Evolutionary conservation across 1,140 invertebrate species (phyloP), one percentile per base, ranked within the genome.

Genomic region (Tetragonula clypearis): DNA sequence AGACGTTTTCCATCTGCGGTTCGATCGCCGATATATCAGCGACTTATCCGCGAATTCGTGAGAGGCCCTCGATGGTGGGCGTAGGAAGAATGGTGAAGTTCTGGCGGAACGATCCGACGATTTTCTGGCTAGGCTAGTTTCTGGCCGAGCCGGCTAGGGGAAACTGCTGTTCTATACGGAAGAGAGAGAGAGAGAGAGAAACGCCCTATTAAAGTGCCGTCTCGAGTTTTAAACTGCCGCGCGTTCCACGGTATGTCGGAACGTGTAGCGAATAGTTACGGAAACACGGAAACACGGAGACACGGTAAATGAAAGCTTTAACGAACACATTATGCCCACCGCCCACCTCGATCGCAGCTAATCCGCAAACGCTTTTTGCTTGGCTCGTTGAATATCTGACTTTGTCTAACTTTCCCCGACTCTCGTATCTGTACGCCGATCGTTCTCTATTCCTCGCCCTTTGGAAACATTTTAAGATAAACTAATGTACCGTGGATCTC

Each of bases 251-350:
- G 41, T 17, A 17, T 17, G 14, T 5, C n/a, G 26, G 73, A 21
- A 75, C 73, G 73, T 75, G 73, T 75, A n/a, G 49, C 73, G 73
- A 75, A 75, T 56, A 75, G 73, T 75, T 75, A 30, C n/a, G 73
- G 49, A 26, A 74, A 35, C 35, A 56, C 17, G n/a, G 30, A 56
- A 74, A 35, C 35, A 56, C 17, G n/a, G 30, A 56, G 55, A 26
- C 26, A 3, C 26, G 49, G 71, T 56, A 56, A 75, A 75, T 56
- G 73, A 56, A 75, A 75, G 53, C 49, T 75, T 79, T 84, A 86
- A 89, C 79, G 85, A 84, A 90, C 85, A 81, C 86, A 82, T 87
- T 88, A 89, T 79, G 80, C 87, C 8, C 41, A 9, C 41, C 41
- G 41, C 6, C 41, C 41, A 80, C 56, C 62, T 66, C 85, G 62